phyloP scores from a whole-genome alignment of 2,888 invertebrate genomes.

The Platypus cylindrus region DNA sequence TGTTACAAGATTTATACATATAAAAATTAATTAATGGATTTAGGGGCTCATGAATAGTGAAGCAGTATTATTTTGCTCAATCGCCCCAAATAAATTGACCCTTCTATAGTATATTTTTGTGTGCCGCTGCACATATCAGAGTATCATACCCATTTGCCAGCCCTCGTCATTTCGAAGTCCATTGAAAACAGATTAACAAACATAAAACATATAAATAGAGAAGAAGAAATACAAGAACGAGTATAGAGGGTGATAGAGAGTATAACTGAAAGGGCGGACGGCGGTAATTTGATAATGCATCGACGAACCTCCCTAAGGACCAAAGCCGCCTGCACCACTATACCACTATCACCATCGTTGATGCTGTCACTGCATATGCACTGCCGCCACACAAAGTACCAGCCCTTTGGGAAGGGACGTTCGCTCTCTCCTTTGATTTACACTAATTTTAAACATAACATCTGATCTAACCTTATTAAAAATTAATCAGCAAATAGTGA shows the following conservation, averaged over 20 bases:
- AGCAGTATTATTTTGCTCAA: neutral
- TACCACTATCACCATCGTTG: conserved; percentile 5
- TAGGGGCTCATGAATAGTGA: too few relatives aligned
- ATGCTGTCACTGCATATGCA: too few relatives aligned
- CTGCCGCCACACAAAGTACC: too few relatives aligned
- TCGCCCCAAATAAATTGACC: too few relatives aligned
- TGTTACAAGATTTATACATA: too few relatives aligned
- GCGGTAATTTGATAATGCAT: conserved; percentile 41
- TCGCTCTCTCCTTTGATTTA: conserved; percentile 39
- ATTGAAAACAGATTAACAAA: conserved; percentile 39
- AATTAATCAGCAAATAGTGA: conserved; percentile 34
- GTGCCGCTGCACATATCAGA: too few relatives aligned
- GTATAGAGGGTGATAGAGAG: too few relatives aligned
- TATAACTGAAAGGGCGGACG: conserved; percentile 33
- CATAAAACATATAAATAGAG: too few relatives aligned
- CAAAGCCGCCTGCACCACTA: conserved; percentile 6
- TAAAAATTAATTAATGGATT: too few relatives aligned
- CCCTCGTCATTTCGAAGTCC: conserved; percentile 33
- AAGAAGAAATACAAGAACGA: too few relatives aligned
- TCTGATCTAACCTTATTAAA: conserved; percentile 38
- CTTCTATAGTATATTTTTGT: too few relatives aligned
- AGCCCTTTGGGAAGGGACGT: conserved; percentile 26
- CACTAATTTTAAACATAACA: conserved; percentile 39
- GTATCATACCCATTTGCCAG: too few relatives aligned
- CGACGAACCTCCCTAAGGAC: conserved; percentile 26